A percentile compares a stretch with the other conserved stretches of the same genome.
Evolutionary conservation across 2,888 invertebrate genomes (phyloP).

Genomic region (Horisme vitalbata): DNA sequence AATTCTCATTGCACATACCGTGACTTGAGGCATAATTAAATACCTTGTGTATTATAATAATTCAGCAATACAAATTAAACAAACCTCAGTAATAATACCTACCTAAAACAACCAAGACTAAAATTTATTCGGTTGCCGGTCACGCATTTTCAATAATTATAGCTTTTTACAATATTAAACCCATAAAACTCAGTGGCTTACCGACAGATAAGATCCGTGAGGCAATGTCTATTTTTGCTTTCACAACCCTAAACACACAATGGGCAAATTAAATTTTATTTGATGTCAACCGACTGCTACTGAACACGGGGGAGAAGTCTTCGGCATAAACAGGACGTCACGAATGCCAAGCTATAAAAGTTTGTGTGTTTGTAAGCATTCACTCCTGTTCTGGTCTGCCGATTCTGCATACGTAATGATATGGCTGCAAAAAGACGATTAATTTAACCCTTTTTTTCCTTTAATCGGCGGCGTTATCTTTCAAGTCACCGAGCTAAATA

Average conservation of each 20-base stretch:
- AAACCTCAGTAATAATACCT: too few relatives aligned
- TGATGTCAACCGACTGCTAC: slow-evolving; percentile 61
- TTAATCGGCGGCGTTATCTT: slow-evolving; percentile 63
- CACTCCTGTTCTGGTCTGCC: slow-evolving; percentile 62
- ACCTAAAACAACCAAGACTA: slow-evolving; percentile 15
- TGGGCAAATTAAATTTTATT: slow-evolving; percentile 75
- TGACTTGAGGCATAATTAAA: too few relatives aligned
- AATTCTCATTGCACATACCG: too few relatives aligned
- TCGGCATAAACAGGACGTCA: slow-evolving; percentile 68
- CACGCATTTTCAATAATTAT: slow-evolving; percentile 27
- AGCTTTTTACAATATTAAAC: slow-evolving; percentile 24
- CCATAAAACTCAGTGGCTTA: slow-evolving; percentile 25
- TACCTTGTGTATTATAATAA: too few relatives aligned
- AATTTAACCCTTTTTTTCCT: slow-evolving; percentile 58
- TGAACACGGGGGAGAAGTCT: slow-evolving; percentile 47
- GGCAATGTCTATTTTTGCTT: slow-evolving; percentile 36
- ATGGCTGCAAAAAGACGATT: slow-evolving; percentile 51
- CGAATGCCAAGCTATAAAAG: slow-evolving; percentile 48
- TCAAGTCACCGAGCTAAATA: slow-evolving; percentile 53
- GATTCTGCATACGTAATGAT: slow-evolving; percentile 67
- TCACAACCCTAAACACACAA: slow-evolving; percentile 52
- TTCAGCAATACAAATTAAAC: too few relatives aligned
- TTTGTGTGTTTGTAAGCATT: slow-evolving; percentile 39
- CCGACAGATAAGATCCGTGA: slow-evolving; percentile 25
- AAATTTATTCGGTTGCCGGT: slow-evolving; percentile 12